Base-by-base conservation (phyloP, 2,888 invertebrate genomes). In the Machimus rusticus region DNA sequence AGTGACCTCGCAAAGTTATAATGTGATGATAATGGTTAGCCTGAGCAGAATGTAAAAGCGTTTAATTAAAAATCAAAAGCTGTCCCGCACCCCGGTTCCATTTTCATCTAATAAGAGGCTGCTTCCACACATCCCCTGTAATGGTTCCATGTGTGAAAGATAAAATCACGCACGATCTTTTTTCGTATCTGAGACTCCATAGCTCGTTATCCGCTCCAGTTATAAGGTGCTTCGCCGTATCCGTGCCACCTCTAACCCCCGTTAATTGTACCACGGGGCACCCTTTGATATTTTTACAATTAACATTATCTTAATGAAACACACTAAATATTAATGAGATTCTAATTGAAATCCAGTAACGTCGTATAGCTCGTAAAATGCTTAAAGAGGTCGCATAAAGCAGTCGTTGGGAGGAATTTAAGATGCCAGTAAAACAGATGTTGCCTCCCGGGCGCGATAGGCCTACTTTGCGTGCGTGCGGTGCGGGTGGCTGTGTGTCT, bases 341-440 rank as follows among this genome's bases (percentile, higher is more conserved):
- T 78, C 78, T 78, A 78, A 78, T 78, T 78, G 78, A 78, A 78
- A 43, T 78, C 46, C 78, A 78, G 78, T 23, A 39, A 46, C 28
- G 46, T 39, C 23, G 37, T 46, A 51, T n/a, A n/a, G n/a, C 46
- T 46, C 78, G 78, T 78, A 78, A 78, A 78, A 78, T 39, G 8
- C 78, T 78, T 78, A 78, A 78, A 78, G 43, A 43, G 39, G 78
- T 46, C 46, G 28, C 66, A 66, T 39, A 78, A 78, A 78, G 28
- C 46, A 43, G 43, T 43, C 78, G 43, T 78, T 16, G 76, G 34
- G 19, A 76, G 9, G 76, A 76, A 76, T 37, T 34, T 76, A 76
- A 76, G 76, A 76, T 28, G 66, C 78, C 46, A 23, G 28, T 23
- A 78, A 43, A 78, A 23, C 43, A 43, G 78, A 78, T 66, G 66